Percentiles rank a stretch among this genome's conserved stretches.
Evolutionary conservation across 2,888 invertebrate genomes (phyloP).

Genomic region (Anaspis maculata): DNA sequence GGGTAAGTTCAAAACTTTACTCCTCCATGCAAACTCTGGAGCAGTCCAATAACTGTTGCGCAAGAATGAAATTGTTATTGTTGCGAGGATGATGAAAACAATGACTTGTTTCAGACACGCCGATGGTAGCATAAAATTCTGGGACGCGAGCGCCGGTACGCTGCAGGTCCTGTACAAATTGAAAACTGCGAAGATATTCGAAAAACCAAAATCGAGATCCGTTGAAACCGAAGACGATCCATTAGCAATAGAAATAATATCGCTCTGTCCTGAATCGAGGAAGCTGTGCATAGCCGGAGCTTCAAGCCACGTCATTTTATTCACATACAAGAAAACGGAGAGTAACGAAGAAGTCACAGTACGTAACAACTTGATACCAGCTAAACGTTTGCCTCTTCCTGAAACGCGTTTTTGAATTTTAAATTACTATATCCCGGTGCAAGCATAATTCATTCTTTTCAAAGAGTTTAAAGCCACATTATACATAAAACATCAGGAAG

Average conservation of each 20-base stretch:
- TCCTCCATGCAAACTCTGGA: no score
- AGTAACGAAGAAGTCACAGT: constrained; percentile 73
- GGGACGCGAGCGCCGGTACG: constrained; percentile 96
- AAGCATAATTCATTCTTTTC: no score
- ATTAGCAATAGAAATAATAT: constrained; percentile 81
- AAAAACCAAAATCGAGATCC: constrained; percentile 59
- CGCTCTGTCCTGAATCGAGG: constrained; percentile 89
- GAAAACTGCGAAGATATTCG: constrained; percentile 90
- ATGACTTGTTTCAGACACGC: constrained; percentile 78
- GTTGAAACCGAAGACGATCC: constrained; percentile 74
- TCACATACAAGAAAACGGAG: constrained; percentile 92
- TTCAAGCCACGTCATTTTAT: constrained; percentile 88
- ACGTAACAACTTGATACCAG: no score
- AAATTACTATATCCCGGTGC: no score
- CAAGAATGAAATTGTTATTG: no score
- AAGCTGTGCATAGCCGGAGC: constrained; percentile 84
- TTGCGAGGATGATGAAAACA: no score
- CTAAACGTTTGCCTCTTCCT: no score
- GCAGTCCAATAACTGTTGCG: no score
- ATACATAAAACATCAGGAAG: no score
- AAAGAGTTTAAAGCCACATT: no score
- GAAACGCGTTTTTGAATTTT: no score
- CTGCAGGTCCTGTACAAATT: constrained; percentile 95
- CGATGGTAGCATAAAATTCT: constrained; percentile 97
- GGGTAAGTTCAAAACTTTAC: constrained; percentile 58